Conservation (phyloP, 2,888 invertebrate species). For the Eristalinus aeneus region DNA sequence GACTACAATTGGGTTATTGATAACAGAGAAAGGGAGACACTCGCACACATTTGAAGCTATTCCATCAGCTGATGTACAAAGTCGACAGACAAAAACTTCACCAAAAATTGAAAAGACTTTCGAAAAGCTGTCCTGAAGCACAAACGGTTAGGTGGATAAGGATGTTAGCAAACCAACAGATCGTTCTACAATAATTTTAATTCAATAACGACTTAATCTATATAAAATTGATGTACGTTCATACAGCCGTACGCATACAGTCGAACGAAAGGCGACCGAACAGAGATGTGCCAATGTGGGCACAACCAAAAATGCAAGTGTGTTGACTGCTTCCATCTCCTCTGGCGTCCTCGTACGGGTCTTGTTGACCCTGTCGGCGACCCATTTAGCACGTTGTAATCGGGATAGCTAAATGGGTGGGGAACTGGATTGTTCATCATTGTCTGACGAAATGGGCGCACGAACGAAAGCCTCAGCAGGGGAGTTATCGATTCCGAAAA, state of each 20-base stretch:
- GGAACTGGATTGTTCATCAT: slow-evolving; percentile 1
- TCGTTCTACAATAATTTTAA: slow-evolving; percentile 45
- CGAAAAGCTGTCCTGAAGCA: background rate
- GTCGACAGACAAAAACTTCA: background rate
- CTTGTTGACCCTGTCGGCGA: slow-evolving; percentile 48
- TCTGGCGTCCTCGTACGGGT: background rate
- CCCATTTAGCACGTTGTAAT: slow-evolving; percentile 45
- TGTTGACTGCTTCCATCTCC: slow-evolving; percentile 33
- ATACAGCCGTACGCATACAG: background rate
- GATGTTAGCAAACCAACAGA: slow-evolving; percentile 54
- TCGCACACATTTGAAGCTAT: slow-evolving; percentile 3
- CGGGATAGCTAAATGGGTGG: slow-evolving; percentile 6
- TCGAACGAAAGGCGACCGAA: background rate
- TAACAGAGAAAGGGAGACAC: background rate
- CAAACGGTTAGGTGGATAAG: background rate
- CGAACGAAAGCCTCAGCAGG: background rate
- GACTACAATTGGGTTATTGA: slow-evolving; percentile 19
- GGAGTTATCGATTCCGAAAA: slow-evolving; percentile 15
- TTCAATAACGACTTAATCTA: slow-evolving; percentile 38
- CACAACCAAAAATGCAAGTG: slow-evolving; percentile 10
- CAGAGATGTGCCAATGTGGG: slow-evolving; percentile 12
- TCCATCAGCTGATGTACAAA: slow-evolving; percentile 20
- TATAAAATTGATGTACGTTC: slow-evolving; percentile 27
- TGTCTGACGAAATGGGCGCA: slow-evolving; percentile 22
- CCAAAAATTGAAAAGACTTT: background rate